Base-by-base conservation (phyloP, 2,888 invertebrate species). In the Anticlea derivata region DNA sequence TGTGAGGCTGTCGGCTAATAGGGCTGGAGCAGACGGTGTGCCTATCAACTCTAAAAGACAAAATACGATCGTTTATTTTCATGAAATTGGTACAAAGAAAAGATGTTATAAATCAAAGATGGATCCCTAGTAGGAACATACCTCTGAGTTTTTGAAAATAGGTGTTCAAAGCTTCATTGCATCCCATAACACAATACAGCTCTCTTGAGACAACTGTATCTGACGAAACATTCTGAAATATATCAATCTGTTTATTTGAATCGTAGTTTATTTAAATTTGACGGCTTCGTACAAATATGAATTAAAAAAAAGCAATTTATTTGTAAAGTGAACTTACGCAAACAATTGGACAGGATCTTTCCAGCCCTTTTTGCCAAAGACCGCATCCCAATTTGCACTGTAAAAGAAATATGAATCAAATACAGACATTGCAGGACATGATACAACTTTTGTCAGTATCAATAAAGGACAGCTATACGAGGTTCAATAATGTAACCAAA, bases 321-420 rank as follows among this genome's bases (percentile, higher is more conserved):
- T n/a, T n/a, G n/a, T n/a, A n/a, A n/a, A n/a, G n/a, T n/a, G n/a
- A n/a, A 96, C 97, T 96, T 92, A 97, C 97, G 83, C 97, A 97
- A 79, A 94, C 94, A 66, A 92, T 92, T 81, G 94, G 94, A 75
- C 97, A 97, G 31, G 95, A 94, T 40, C 94, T 92, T 70, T 94
- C 93, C 65, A 96, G 83, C 23, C 96, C 96, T 66, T 92, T 91
- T 75, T 93, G 93, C 96, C 96, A 96, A 58, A 95, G 86, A 67
- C 92, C 92, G 84, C 97, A 97, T 49, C 97, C 97, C 77, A 93
- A 92, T 52, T 92, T 91, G 78, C 97, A 97, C 97, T 97, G 92
- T 51, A 93, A 94, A 74, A 75, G 75, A 78, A 29, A 61, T 17
- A 17, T 2, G 17, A 17, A 17, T 17, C 4, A 17, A 17, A 3